Conservation (phyloP, 2,113 vertebrate species). For the Procavia capensis region DNA sequence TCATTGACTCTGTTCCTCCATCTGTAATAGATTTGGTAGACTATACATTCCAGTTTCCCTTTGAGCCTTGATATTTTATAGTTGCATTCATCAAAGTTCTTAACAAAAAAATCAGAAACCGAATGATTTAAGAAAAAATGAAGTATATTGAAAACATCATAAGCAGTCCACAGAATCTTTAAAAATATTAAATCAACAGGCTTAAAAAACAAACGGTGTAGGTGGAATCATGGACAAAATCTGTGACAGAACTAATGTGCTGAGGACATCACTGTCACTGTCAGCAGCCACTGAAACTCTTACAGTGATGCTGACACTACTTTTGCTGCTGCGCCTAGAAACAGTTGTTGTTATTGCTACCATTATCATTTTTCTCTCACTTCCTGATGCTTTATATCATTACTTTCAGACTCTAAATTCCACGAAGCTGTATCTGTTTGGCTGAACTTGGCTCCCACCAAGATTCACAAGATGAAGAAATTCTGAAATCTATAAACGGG, state of each 20-base stretch:
- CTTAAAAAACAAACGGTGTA: background rate
- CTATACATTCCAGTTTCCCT: background rate
- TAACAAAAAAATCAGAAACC: background rate
- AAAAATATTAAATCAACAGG: background rate
- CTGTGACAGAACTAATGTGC: background rate
- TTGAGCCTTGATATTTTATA: background rate
- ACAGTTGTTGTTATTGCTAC: background rate
- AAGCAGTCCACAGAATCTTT: background rate
- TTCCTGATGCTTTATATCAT: background rate
- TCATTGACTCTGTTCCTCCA: background rate
- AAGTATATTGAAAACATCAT: background rate
- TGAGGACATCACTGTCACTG: background rate
- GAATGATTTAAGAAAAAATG: background rate
- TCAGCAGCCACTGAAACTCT: background rate
- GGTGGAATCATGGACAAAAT: background rate
- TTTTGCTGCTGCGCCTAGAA: background rate
- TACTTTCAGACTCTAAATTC: constrained; percentile 20
- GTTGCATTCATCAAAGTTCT: background rate
- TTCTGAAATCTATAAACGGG: background rate
- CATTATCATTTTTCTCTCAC: background rate
- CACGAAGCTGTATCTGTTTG: background rate
- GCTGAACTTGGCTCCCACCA: background rate
- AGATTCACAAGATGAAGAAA: background rate
- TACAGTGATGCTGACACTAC: background rate
- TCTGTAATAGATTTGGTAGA: background rate